A percentile compares a stretch with the other conserved stretches of the same genome.
These are phyloP conservation scores for Vimba vimba DNA, from an alignment of 2,113 vertebrate species.

Conservation along the genomic window DNA sequence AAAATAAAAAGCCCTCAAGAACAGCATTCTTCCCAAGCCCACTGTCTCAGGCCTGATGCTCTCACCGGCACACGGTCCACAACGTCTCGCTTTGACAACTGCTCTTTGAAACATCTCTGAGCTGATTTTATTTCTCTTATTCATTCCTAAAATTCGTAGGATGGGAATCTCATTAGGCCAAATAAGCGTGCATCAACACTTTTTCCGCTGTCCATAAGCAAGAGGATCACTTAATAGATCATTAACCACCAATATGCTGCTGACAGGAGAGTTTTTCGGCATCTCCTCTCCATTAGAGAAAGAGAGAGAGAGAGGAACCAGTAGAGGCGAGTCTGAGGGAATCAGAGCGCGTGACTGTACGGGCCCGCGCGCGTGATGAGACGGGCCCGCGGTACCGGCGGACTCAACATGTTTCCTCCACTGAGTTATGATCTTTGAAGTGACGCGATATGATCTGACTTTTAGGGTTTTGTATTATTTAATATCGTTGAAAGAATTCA, in stretches of 20 bases:
- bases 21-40: background rate
- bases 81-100: conserved; percentile 63
- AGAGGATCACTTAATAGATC: conserved; percentile 85
- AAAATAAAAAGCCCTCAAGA: background rate
- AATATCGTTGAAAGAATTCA: background rate
- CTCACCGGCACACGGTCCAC: conserved; percentile 18
- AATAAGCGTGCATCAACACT: conserved; percentile 87
- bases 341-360: conserved; percentile 67
- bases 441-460: conserved; percentile 41
- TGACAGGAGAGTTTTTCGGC: conserved; percentile 80
- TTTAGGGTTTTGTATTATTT: background rate
- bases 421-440: background rate
- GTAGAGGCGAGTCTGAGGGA: conserved; percentile 65
- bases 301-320: background rate
- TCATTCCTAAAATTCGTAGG: conserved; percentile 87
- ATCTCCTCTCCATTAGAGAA: conserved; percentile 76
- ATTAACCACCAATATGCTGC: conserved; percentile 88
- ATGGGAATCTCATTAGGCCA: conserved; percentile 82
- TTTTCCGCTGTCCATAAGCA: conserved; percentile 85
- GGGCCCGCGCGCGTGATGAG: background rate
- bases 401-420: background rate
- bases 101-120: conserved; percentile 76
- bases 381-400: conserved; percentile 1
- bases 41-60: background rate
- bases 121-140: conserved; percentile 82